Evolutionary conservation across 2,113 vertebrate species (phyloP).

Genomic region (Actenoides lindsayi): DNA sequence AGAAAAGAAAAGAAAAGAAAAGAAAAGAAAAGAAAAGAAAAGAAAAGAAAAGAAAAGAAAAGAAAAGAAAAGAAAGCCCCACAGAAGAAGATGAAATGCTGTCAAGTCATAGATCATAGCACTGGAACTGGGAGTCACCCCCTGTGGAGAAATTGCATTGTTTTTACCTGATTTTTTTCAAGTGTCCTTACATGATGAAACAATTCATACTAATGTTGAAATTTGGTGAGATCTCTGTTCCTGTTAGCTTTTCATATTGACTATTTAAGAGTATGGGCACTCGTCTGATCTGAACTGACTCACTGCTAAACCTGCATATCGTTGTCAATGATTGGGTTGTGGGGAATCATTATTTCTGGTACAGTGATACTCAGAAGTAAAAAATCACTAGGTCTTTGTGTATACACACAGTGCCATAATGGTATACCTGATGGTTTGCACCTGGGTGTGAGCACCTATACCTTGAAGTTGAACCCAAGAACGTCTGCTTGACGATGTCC

Average conservation of each 20-base stretch:
- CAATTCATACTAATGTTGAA: background rate
- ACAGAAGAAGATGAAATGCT: constrained; percentile 60
- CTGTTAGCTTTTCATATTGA: background rate
- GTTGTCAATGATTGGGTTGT: background rate
- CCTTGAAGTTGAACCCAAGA: background rate
- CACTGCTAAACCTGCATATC: background rate
- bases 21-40: too few relatives aligned
- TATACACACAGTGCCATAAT: background rate
- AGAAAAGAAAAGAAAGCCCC: background rate
- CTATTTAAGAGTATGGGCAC: background rate
- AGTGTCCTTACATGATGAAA: background rate
- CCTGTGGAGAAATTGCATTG: background rate
- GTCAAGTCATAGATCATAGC: constrained; percentile 69
- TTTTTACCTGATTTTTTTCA: constrained; percentile 19
- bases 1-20: background rate
- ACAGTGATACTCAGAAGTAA: background rate
- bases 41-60: too few relatives aligned
- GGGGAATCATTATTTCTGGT: background rate
- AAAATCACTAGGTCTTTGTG: background rate
- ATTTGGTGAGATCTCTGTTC: background rate
- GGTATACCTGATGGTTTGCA: background rate
- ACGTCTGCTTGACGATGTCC: background rate
- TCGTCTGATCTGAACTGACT: background rate
- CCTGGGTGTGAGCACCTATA: background rate
- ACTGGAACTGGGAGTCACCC: constrained; percentile 27